phyloP scores from a whole-genome alignment of 2,888 invertebrate genomes.

The Atethmia centrago region DNA sequence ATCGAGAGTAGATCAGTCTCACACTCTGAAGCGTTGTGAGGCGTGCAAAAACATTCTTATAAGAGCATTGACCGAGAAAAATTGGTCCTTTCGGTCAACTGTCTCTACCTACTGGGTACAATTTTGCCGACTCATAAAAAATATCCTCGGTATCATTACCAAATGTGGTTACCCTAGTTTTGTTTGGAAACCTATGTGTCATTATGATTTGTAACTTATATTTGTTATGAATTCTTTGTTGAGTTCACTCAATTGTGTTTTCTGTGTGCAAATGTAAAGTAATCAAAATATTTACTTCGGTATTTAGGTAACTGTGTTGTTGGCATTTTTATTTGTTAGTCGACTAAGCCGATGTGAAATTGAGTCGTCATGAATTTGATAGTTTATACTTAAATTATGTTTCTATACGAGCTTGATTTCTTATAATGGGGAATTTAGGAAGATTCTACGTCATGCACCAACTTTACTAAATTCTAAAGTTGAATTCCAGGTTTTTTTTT shows the following conservation, averaged over 20 bases:
- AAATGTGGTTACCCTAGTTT: slow-evolving; percentile 31
- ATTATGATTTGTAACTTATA: slow-evolving; percentile 26
- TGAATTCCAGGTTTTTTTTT: not conserved
- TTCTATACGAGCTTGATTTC: not conserved
- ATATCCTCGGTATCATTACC: not conserved
- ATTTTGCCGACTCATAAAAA: slow-evolving; percentile 20
- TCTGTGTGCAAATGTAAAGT: slow-evolving; percentile 29
- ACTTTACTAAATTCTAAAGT: not conserved
- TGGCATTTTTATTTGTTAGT: slow-evolving; percentile 29
- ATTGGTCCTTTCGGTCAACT: slow-evolving; percentile 1
- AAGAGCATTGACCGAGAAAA: not conserved
- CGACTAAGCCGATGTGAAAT: slow-evolving; percentile 14
- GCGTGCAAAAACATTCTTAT: not conserved
- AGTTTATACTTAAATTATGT: not conserved
- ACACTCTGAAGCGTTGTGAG: too few species aligned
- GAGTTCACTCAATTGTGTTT: slow-evolving; percentile 20
- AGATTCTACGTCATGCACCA: not conserved
- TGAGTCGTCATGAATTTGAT: slow-evolving; percentile 5
- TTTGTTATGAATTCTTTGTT: slow-evolving; percentile 29
- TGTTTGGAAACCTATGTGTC: slow-evolving; percentile 10
- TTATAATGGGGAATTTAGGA: not conserved
- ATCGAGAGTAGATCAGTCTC: too few species aligned
- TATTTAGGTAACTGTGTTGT: slow-evolving; percentile 47
- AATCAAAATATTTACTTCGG: slow-evolving; percentile 45
- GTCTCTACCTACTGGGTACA: not conserved